These are phyloP conservation scores for Kryphioiulus occultus DNA, from an alignment of 2,888 invertebrate species.

Conservation along the genomic window DNA sequence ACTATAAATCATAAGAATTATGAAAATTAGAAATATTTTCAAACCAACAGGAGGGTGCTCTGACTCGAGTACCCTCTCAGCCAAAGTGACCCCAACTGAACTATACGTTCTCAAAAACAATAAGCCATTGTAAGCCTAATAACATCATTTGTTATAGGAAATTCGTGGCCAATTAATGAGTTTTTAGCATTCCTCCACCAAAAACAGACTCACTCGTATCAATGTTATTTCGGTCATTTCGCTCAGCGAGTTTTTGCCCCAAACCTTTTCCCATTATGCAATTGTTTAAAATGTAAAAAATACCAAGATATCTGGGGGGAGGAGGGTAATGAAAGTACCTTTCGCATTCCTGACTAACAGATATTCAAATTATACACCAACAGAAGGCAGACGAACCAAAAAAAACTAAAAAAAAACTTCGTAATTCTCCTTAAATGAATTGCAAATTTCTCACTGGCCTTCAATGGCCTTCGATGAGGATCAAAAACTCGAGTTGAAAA, in stretches of 20 bases:
- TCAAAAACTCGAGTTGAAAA: background rate
- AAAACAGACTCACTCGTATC: background rate
- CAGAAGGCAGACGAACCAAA: background rate
- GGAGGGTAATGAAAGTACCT: background rate
- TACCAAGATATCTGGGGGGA: background rate
- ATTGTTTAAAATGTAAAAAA: constrained; percentile 27
- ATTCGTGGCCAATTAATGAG: constrained; percentile 17
- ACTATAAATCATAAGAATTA: too few relatives aligned
- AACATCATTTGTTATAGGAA: background rate
- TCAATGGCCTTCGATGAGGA: constrained; percentile 29
- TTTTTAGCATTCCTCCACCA: background rate
- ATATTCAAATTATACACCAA: constrained; percentile 9
- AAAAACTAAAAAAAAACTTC: too few relatives aligned
- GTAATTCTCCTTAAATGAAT: constrained; percentile 1
- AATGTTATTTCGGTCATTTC: constrained; percentile 27
- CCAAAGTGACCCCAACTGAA: background rate
- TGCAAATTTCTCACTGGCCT: constrained; percentile 36
- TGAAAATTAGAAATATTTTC: background rate
- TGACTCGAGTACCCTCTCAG: background rate
- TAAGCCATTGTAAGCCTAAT: background rate
- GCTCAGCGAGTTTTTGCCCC: background rate
- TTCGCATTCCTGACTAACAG: background rate
- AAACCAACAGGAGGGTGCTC: background rate
- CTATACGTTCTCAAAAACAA: background rate
- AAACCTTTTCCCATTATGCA: constrained; percentile 10